Evolutionary conservation across 2,888 invertebrate genomes (phyloP).

Genomic region (Adelphocoris suturalis): DNA sequence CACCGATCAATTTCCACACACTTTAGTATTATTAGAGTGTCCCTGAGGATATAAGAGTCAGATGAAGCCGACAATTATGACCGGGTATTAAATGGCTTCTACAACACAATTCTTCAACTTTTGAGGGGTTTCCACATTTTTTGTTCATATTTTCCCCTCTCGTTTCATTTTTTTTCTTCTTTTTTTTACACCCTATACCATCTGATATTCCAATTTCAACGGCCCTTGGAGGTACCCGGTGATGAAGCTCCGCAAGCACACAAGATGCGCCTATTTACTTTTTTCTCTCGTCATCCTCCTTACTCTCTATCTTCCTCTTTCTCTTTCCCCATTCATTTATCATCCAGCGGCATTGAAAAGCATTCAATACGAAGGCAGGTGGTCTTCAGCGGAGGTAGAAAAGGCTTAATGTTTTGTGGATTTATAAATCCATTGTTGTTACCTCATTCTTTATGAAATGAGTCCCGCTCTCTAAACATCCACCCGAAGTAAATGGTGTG

Average conservation of each 20-base stretch:
- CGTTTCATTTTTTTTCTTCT: not conserved
- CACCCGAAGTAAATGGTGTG: conserved; percentile 29
- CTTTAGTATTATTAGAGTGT: too few relatives aligned
- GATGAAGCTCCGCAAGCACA: conserved; percentile 37
- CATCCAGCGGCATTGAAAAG: conserved; percentile 38
- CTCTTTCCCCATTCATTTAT: conserved; percentile 43
- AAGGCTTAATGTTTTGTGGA: conserved; percentile 63
- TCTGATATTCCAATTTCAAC: conserved; percentile 23
- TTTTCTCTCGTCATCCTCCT: not conserved
- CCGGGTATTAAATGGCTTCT: too few relatives aligned
- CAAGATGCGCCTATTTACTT: conserved; percentile 47
- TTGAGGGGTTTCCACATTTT: not conserved
- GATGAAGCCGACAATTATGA: too few relatives aligned
- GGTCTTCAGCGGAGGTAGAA: conserved; percentile 49
- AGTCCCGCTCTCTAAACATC: conserved; percentile 4
- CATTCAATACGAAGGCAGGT: conserved; percentile 44
- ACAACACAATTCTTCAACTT: not conserved
- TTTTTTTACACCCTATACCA: not conserved
- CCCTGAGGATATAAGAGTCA: too few relatives aligned
- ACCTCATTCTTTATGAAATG: conserved; percentile 60
- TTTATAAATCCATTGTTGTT: conserved; percentile 69
- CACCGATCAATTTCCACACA: too few relatives aligned
- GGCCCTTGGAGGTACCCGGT: conserved; percentile 16
- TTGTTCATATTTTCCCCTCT: not conserved
- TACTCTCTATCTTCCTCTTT: not conserved